Conservation (phyloP, 2,113 vertebrate species). For the Myocastor coypus region DNA sequence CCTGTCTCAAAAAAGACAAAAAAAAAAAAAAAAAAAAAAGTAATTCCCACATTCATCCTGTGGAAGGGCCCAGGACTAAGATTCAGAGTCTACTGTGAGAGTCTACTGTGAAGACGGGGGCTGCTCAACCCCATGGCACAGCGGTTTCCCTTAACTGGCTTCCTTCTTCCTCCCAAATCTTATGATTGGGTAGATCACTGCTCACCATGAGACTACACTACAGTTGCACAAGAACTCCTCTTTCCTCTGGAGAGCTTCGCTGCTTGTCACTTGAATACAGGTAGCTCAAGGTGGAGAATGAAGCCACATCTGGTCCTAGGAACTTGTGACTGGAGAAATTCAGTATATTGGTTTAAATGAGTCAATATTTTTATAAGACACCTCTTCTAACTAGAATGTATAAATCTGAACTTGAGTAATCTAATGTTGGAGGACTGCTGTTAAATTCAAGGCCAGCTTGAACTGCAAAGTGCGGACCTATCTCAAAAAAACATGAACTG, state of each 20-base stretch:
- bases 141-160: background rate
- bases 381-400: background rate
- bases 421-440: background rate
- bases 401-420: background rate
- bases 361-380: background rate
- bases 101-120: background rate
- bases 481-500: background rate
- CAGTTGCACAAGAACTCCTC: background rate
- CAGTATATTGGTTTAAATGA: background rate
- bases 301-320: background rate
- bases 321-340: background rate
- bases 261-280: background rate
- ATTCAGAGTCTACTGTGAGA: background rate
- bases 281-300: background rate
- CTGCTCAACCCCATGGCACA: background rate
- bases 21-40: no score
- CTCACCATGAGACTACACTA: background rate
- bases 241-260: background rate
- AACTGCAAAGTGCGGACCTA: background rate
- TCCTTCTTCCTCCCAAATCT: background rate
- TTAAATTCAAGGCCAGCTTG: background rate
- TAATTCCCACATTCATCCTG: background rate
- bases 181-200: background rate
- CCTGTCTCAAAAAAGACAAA: no score
- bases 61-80: constrained; percentile 8